Conservation (phyloP, 2,888 invertebrate species). For the Eilema caniola region DNA sequence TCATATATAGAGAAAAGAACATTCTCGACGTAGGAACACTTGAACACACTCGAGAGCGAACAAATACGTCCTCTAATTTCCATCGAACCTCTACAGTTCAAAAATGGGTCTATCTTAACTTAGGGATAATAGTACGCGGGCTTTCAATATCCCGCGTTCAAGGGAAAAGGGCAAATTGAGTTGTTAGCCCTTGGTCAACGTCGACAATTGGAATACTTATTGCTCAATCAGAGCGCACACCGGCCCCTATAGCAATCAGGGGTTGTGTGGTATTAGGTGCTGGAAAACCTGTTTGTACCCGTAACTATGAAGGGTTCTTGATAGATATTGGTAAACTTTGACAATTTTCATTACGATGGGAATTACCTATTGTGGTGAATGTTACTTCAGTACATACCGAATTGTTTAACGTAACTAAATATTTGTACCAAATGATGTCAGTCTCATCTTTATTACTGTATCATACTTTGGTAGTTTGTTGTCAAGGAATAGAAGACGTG, state of each 20-base stretch:
- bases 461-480: too few species aligned
- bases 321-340: background rate
- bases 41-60: conserved; percentile 21
- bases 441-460: too few species aligned
- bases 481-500: too few species aligned
- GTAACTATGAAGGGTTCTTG: background rate
- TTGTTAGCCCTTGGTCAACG: conserved; percentile 45
- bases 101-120: conserved; percentile 37
- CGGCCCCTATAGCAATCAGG: conserved; percentile 38
- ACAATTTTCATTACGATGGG: background rate
- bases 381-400: background rate
- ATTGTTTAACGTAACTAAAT: too few species aligned
- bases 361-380: background rate
- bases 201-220: conserved; percentile 54
- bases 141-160: conserved; percentile 53
- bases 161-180: conserved; percentile 54
- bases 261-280: conserved; percentile 21
- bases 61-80: conserved; percentile 46
- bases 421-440: too few species aligned
- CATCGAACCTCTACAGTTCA: conserved; percentile 36
- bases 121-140: conserved; percentile 39
- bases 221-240: conserved; percentile 44
- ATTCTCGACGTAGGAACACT: conserved; percentile 2
- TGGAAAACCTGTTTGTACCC: background rate
- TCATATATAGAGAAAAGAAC: conserved; percentile 1